A percentile compares a stretch with the other conserved stretches of the same genome.
These are phyloP conservation scores for Teleiodes luculella DNA, from an alignment of 2,888 invertebrate genomes.

Conservation along the genomic window DNA sequence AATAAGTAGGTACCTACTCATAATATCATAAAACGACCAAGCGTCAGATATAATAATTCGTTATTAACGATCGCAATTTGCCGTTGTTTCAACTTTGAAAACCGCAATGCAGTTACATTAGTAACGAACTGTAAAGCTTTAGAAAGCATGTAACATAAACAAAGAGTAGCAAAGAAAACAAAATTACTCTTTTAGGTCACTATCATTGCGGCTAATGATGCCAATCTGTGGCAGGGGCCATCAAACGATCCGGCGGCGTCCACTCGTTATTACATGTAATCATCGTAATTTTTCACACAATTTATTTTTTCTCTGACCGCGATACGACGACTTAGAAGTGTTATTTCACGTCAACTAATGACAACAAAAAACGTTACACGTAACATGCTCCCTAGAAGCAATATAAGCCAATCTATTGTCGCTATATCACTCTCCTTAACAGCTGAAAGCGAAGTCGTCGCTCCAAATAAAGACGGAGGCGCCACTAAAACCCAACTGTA, in stretches of 20 bases:
- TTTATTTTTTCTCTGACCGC: slow-evolving; percentile 68
- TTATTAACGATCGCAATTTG: background rate
- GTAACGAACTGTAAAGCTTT: slow-evolving; percentile 21
- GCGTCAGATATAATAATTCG: too few species aligned
- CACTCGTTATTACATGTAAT: slow-evolving; percentile 72
- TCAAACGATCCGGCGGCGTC: slow-evolving; percentile 55
- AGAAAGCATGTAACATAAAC: slow-evolving; percentile 38
- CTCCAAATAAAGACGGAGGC: background rate
- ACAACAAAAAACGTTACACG: slow-evolving; percentile 62
- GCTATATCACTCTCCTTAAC: background rate
- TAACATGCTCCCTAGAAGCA: slow-evolving; percentile 36
- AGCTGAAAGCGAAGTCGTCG: background rate
- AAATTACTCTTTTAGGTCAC: slow-evolving; percentile 67
- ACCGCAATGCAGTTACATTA: background rate
- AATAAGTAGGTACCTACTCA: too few species aligned
- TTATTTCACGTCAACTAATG: slow-evolving; percentile 72
- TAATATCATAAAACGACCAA: too few species aligned
- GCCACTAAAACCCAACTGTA: slow-evolving; percentile 8
- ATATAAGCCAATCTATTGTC: slow-evolving; percentile 26
- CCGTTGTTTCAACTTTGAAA: background rate
- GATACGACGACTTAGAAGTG: slow-evolving; percentile 53
- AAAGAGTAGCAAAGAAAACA: slow-evolving; percentile 53
- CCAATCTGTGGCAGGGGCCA: slow-evolving; percentile 66
- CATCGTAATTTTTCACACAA: slow-evolving; percentile 78
- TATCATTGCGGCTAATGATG: slow-evolving; percentile 73